Base-by-base conservation (phyloP, 2,888 invertebrate genomes). In the Dendrolimus houi region DNA sequence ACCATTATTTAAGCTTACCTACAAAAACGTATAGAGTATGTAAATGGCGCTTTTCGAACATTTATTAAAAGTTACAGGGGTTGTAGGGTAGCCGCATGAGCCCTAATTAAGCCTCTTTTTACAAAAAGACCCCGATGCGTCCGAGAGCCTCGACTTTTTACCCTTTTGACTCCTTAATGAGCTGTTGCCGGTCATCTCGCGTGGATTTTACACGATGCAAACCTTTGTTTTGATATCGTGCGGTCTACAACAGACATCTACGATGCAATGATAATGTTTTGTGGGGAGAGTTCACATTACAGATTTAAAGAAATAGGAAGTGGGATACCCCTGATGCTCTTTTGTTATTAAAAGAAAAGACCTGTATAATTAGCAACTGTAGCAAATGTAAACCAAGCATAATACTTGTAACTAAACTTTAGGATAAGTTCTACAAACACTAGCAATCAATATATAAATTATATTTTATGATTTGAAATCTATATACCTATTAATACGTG, bases 31-130 rank as follows among this genome's bases (percentile, higher is more conserved):
- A 57, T 62, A 63, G 57, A 58, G 65, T 68, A 72, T 77, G 78
- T 76, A 79, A 77, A 79, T 74, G 76, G 73, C 78, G 71, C 83
- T 85, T 77, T 77, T 82, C 83, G 86, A 84, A 81, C 89, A 87
- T 89, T 89, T 89, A 90, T 89, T 90, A 89, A 90, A 90, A 90
- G 90, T 90, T 90, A 88, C 88, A 87, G 87, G 87, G 89, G 85
- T 81, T 79, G 83, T 81, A 84, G 87, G 87, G 85, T 72, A 84
- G 89, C 89, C 90, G 81, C 89, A 89, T 80, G 87, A 87, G 84
- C 80, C 86, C 90, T 90, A 90, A 90, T 90, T 90, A 90, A 90
- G 87, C 83, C 58, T 85, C 83, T 81, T 87, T 89, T 89, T 87
- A 86, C 83, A 83, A 86, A 87, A 88, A 88, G 85, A 81, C 75